phyloP scores from a whole-genome alignment of 2,113 vertebrate species.

The Phocoena phocoena region DNA sequence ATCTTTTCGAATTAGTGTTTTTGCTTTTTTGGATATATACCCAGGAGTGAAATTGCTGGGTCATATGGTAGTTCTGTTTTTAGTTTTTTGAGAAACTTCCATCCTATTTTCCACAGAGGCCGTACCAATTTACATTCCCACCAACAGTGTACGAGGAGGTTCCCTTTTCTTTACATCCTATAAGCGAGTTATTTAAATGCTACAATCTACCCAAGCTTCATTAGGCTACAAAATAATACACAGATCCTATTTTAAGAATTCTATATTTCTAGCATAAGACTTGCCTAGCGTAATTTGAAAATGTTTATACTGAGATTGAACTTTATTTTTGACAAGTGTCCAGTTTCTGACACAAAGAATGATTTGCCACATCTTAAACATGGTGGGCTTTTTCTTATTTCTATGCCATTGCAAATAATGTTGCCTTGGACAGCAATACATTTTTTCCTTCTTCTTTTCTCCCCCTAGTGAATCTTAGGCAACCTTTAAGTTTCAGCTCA shows the following conservation, averaged over 20 bases:
- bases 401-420: neutral
- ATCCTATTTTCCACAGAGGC: neutral
- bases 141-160: neutral
- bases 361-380: neutral
- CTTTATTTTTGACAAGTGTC: neutral
- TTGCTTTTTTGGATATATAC: neutral
- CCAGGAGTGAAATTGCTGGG: neutral
- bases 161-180: neutral
- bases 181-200: neutral
- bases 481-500: neutral
- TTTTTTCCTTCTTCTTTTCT: neutral
- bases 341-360: conserved; percentile 13
- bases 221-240: neutral
- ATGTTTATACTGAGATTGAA: neutral
- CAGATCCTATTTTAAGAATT: neutral
- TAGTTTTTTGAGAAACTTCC: neutral
- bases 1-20: neutral
- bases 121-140: neutral
- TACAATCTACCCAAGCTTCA: neutral
- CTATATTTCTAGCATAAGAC: neutral
- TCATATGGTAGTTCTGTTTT: neutral
- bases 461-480: neutral
- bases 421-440: neutral
- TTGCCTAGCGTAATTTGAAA: neutral
- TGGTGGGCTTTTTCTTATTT: neutral